Evolutionary conservation across 2,888 invertebrate genomes (phyloP).

Genomic region (Apamea crenata): DNA sequence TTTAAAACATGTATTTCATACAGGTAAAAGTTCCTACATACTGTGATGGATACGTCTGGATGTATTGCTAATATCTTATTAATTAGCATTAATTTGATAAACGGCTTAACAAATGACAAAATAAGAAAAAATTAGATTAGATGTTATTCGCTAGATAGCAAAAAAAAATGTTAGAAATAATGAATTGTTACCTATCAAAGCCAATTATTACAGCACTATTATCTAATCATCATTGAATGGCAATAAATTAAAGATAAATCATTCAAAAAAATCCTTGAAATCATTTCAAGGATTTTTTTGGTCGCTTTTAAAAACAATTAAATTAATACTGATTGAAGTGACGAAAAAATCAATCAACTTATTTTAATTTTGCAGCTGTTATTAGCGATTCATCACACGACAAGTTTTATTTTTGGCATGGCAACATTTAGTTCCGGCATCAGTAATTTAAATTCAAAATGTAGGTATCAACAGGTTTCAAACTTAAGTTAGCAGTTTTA

Average conservation of each 20-base stretch:
- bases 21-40: not conserved
- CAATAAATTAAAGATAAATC: not conserved
- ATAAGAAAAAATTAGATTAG: not conserved
- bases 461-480: not conserved
- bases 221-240: slow-evolving; percentile 1
- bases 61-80: not conserved
- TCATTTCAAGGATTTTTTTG: no score
- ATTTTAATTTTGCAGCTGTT: slow-evolving; percentile 8
- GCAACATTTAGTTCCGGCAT: slow-evolving; percentile 25
- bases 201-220: not conserved
- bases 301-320: slow-evolving; percentile 7
- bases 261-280: not conserved
- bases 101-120: not conserved
- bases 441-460: not conserved
- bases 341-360: slow-evolving; percentile 9
- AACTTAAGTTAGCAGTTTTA: not conserved
- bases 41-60: not conserved
- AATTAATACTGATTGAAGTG: not conserved
- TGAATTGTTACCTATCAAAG: not conserved
- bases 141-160: not conserved
- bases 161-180: not conserved
- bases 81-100: not conserved
- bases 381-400: slow-evolving; percentile 39
- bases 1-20: not conserved
- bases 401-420: slow-evolving; percentile 24